Evolutionary conservation across 2,888 invertebrate genomes (phyloP).

Genomic region (Drosophila bunnanda): DNA sequence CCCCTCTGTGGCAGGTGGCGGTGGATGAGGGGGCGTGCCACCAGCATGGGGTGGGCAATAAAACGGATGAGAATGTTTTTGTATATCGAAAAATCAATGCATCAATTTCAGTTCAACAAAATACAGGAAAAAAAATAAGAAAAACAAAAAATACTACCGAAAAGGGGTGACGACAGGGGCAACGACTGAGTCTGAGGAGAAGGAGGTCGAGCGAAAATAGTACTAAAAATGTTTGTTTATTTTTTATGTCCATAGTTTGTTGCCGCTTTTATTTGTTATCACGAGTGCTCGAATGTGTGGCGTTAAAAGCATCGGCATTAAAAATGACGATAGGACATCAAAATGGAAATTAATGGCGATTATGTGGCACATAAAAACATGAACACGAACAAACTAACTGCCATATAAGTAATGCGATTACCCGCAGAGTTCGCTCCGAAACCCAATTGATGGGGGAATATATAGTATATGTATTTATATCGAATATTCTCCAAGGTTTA

Average conservation of each 20-base stretch:
- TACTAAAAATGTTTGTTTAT: slow-evolving; percentile 62
- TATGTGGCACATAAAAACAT: slow-evolving; percentile 51
- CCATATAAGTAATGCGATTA: slow-evolving; percentile 51
- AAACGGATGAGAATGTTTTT: slow-evolving; percentile 64
- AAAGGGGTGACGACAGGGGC: slow-evolving; percentile 33
- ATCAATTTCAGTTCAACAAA: slow-evolving; percentile 50
- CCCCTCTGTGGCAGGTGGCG: slow-evolving; percentile 42
- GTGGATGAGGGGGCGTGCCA: slow-evolving; percentile 47
- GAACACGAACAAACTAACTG: slow-evolving; percentile 37
- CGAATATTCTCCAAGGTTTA: slow-evolving; percentile 10
- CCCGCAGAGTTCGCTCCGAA: neutral
- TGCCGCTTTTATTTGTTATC: slow-evolving; percentile 52
- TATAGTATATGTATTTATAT: neutral
- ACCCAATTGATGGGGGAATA: slow-evolving; percentile 35
- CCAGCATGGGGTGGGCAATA: slow-evolving; percentile 39
- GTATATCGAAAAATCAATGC: slow-evolving; percentile 75
- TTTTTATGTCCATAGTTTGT: slow-evolving; percentile 74
- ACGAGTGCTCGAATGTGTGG: slow-evolving; percentile 34
- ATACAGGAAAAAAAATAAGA: slow-evolving; percentile 1
- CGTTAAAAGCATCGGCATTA: slow-evolving; percentile 66
- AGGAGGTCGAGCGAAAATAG: slow-evolving; percentile 36
- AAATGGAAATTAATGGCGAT: slow-evolving; percentile 65
- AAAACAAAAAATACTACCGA: neutral
- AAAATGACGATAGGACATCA: slow-evolving; percentile 62
- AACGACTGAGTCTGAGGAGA: neutral